Evolutionary conservation across 2,113 vertebrate genomes (phyloP).

Genomic region (Hippocampus barbouri): DNA sequence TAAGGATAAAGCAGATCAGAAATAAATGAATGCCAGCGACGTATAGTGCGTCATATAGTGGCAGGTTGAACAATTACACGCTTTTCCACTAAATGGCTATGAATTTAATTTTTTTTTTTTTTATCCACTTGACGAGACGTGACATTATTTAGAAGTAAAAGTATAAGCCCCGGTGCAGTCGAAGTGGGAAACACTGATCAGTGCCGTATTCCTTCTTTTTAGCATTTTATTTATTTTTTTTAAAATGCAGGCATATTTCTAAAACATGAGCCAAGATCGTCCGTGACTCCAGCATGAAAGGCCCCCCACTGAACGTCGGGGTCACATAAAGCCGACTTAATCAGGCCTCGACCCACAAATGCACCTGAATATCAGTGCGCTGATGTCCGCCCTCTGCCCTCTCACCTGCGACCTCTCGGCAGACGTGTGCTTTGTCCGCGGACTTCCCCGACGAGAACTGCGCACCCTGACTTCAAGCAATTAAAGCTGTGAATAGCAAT

Average conservation of each 20-base stretch:
- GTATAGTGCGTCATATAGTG: no score
- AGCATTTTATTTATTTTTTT: no score
- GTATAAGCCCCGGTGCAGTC: neutral
- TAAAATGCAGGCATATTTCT: neutral
- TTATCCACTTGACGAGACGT: neutral
- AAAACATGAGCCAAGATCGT: neutral
- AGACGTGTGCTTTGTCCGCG: constrained; percentile 23
- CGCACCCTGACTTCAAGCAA: constrained; percentile 37
- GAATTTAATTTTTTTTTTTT: neutral
- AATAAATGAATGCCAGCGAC: no score
- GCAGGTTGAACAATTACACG: neutral
- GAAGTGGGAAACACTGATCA: neutral
- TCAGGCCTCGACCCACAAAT: neutral
- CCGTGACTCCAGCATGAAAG: neutral
- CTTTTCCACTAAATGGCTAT: neutral
- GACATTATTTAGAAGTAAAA: neutral
- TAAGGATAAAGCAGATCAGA: no score
- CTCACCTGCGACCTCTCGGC: constrained; percentile 30
- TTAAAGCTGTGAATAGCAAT: constrained; percentile 57
- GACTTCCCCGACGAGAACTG: constrained; percentile 9
- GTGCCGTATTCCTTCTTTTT: neutral
- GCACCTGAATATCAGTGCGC: constrained; percentile 30
- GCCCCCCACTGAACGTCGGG: neutral
- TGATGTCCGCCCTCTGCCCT: constrained; percentile 23
- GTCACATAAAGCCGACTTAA: constrained; percentile 10